Base-by-base conservation (phyloP, 2,113 vertebrate genomes). In the Lophura nycthemera region DNA sequence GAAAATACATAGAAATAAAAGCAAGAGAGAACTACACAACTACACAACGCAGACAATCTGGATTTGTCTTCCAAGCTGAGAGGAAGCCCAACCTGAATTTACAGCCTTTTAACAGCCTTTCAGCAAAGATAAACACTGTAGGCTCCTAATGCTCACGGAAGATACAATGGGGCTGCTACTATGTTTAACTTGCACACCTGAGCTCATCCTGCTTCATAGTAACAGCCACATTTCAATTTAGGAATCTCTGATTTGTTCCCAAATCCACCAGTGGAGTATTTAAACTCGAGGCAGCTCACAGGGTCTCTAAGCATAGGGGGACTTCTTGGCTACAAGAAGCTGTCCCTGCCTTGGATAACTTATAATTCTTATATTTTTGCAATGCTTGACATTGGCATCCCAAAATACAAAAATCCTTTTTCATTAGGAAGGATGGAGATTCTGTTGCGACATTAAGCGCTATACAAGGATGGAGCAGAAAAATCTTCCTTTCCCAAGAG, bases 51-150 rank as follows among this genome's bases (percentile, higher is more conserved):
- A 74, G 22, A 85, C 36, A 84, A 71, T 50, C 43, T 66, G 83
- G 47, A 38, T 56, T 60, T 92, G 69, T 48, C 92, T 83, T 70
- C 87, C 67, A 74, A 77, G 43, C 57, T 57, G 52, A 15, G n/a
- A 93, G 73, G 74, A 95, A 95, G 88, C 27, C 66, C 67, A 80
- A 18, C 74, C 66, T 96, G 72, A 93, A 94, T 96, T 95, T 95
- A 91, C 89, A 93, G 83, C 61, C 89, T 95, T 85, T 77, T 90
- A 96, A 87, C 88, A 84, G 92, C 90, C 88, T 96, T 54, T 30
- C 82, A 95, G 89, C 90, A 64, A 83, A 96, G 88, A 94, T 8
- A 91, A 97, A 94, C 85, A 36, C 86, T 76, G 94, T 60, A 66
- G 77, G 66, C 65, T 78, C 86, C 61, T 69, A 78, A 69, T 1